Conservation (phyloP, 2,113 vertebrate genomes). For the Sander lucioperca region DNA sequence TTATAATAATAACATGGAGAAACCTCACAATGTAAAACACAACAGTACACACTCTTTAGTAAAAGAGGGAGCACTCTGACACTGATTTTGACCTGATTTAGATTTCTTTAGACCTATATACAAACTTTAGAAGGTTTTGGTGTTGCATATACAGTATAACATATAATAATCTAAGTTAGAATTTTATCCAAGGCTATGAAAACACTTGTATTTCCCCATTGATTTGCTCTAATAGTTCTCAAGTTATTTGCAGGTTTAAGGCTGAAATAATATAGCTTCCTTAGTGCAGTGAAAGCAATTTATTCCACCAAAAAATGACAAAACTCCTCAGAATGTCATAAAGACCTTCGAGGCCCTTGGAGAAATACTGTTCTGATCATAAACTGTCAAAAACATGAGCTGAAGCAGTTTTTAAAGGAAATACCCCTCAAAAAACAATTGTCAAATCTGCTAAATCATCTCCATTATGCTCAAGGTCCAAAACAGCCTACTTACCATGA, state of each 20-base stretch:
- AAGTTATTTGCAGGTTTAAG: constrained; percentile 13
- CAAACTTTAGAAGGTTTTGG: not conserved
- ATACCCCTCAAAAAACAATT: constrained; percentile 40
- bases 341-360: constrained; percentile 1
- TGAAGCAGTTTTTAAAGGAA: constrained; percentile 28
- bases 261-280: not conserved
- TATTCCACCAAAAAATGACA: not conserved
- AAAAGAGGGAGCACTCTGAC: not conserved
- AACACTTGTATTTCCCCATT: not conserved
- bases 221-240: constrained; percentile 2
- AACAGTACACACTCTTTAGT: not conserved
- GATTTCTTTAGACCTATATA: not conserved
- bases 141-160: not conserved
- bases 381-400: constrained; percentile 31
- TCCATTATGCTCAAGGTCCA: constrained; percentile 34
- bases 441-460: constrained; percentile 58
- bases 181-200: not conserved
- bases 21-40: not conserved
- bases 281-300: not conserved
- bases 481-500: constrained; percentile 38
- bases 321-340: constrained; percentile 9
- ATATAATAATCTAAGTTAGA: not conserved
- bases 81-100: not conserved
- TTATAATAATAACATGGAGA: not conserved
- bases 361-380: constrained; percentile 34